Base-by-base conservation (phyloP, 2,888 invertebrate species). In the Parelbella ahira region DNA sequence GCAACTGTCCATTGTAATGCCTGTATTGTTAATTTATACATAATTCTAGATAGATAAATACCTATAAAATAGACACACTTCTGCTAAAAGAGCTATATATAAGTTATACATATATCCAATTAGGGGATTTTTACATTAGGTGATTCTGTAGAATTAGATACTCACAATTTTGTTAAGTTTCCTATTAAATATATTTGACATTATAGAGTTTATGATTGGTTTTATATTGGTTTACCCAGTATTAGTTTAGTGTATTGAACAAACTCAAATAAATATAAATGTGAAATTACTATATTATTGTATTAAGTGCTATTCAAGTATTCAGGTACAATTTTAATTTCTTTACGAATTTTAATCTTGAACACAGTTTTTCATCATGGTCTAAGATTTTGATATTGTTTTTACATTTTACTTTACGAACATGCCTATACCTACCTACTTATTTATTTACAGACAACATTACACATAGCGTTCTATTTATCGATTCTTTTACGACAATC, bases 401-500 rank as follows among this genome's bases (percentile, higher is more conserved):
- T 33, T 33, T 23, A 24, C 9, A 9, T 32, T 23, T 11, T 18
- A 2, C 29, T 39, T 24, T 39, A 10, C 2, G 8, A 30, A 32
- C 13, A 13, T 32, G 32, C 33, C 5, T 9, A 5, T 33, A 33
- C 12, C 12, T n/a, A n/a, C n/a, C n/a, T n/a, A n/a, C n/a, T n/a
- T n/a, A n/a, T n/a, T n/a, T n/a, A n/a, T n/a, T n/a, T 11, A 5
- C 12, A 12, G 1, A 4, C 13, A 36, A 13, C 2, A 6, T 4
- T 20, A 5, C 20, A 7, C 12, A n/a, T 1, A 10, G 19, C 10
- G 10, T 18, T 19, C 32, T 32, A 46, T 5, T 36, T 27, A 37
- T 39, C 13, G 27, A 49, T 48, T 46, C 37, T 45, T 46, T 38
- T 24, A n/a, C n/a, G 33, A 45, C 37, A 44, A 43, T 42, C 29